These are phyloP conservation scores for Marronus borbonicus DNA, from an alignment of 2,888 invertebrate species.

Conservation along the genomic window DNA sequence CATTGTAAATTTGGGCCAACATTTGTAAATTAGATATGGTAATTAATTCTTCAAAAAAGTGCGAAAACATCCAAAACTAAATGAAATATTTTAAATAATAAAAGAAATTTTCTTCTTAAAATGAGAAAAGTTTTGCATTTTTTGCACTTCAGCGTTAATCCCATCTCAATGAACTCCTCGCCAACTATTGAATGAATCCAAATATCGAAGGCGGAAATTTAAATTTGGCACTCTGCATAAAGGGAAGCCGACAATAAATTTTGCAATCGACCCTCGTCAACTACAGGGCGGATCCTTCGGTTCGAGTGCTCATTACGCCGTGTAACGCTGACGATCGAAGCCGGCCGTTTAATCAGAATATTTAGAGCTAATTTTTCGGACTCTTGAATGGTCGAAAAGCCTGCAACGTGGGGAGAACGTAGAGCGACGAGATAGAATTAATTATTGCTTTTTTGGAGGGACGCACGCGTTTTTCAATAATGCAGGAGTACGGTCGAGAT, in stretches of 20 bases:
- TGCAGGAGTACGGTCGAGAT: not conserved
- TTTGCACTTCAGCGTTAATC: no score
- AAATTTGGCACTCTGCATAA: not conserved
- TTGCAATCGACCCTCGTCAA: conserved; percentile 32
- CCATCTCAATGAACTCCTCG: no score
- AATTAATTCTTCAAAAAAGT: no score
- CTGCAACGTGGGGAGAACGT: not conserved
- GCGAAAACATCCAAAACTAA: no score
- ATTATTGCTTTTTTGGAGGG: conserved; percentile 20
- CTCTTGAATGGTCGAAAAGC: conserved; percentile 14
- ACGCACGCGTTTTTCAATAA: not conserved
- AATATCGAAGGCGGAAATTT: no score
- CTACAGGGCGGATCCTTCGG: conserved; percentile 1
- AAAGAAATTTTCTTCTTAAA: no score
- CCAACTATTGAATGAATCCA: no score
- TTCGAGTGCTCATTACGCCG: conserved; percentile 20
- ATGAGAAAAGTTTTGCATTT: no score
- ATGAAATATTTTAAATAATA: no score
- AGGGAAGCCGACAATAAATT: conserved; percentile 11
- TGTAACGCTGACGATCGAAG: not conserved
- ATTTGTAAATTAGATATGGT: no score
- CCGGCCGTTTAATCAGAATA: conserved; percentile 24
- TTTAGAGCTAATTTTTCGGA: conserved; percentile 30
- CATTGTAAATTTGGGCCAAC: no score
- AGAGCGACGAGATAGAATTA: conserved; percentile 10